phyloP scores from a whole-genome alignment of 1,140 invertebrate species.

The Brachionus paranguensis region DNA sequence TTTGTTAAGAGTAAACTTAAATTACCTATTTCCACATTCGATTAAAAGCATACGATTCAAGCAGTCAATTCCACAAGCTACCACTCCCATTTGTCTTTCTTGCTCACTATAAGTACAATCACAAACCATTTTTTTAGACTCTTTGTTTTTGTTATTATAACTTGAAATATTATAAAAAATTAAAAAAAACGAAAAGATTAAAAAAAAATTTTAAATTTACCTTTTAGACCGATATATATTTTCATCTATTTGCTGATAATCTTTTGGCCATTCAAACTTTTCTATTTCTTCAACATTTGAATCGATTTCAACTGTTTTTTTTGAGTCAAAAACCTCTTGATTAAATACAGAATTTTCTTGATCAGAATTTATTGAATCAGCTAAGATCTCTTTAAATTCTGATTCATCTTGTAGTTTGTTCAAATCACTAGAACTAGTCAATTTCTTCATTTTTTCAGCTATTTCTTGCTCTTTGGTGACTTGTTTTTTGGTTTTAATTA shows the following conservation, averaged over 20 bases:
- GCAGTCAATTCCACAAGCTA: slow-evolving; percentile 88
- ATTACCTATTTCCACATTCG: slow-evolving; percentile 64
- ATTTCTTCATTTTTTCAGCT: slow-evolving; percentile 30
- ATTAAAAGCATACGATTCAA: slow-evolving; percentile 93
- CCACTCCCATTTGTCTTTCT: slow-evolving; percentile 72
- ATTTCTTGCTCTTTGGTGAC: slow-evolving; percentile 1
- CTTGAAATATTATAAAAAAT: not conserved
- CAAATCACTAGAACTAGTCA: not conserved
- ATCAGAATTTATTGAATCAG: not conserved
- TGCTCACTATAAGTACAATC: slow-evolving; percentile 82
- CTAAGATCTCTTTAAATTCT: not conserved
- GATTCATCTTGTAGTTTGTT: not conserved
- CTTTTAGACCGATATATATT: not conserved
- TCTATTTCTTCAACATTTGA: not conserved
- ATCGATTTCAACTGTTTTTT: not conserved
- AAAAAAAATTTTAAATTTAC: not conserved
- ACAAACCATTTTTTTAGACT: slow-evolving; percentile 76
- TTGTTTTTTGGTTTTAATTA: slow-evolving; percentile 14
- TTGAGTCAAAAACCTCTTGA: not conserved
- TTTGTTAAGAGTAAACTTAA: not conserved
- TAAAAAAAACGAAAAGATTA: not conserved
- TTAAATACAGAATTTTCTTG: not conserved
- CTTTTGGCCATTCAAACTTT: not conserved
- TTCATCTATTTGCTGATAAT: not conserved
- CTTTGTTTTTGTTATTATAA: slow-evolving; percentile 8